Conservation (phyloP, 2,888 invertebrate species). For the Meliscaeva auricollis region DNA sequence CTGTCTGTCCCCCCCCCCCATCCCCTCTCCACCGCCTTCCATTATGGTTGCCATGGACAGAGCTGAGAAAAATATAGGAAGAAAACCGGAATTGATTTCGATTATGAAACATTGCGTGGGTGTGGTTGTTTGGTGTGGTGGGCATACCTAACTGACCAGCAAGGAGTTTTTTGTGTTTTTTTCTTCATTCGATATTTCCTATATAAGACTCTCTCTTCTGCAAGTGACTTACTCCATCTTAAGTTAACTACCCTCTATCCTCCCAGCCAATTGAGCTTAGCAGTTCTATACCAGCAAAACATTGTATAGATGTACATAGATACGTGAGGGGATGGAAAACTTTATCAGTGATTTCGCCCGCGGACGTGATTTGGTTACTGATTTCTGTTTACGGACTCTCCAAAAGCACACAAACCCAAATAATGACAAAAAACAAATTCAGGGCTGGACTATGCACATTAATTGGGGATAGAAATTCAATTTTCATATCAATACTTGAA, state of each 20-base stretch:
- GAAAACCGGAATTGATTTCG: conserved; percentile 54
- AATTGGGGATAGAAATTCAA: not conserved
- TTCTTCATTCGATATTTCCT: conserved; percentile 18
- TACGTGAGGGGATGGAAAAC: conserved; percentile 36
- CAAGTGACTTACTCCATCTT: conserved; percentile 50
- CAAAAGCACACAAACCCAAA: conserved; percentile 11
- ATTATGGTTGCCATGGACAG: conserved; percentile 15
- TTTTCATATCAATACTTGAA: too few relatives aligned
- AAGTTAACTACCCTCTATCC: conserved; percentile 6
- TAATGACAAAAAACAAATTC: not conserved
- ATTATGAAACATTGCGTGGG: conserved; percentile 68
- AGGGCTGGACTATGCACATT: not conserved
- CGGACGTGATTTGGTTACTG: conserved; percentile 74
- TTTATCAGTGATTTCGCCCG: conserved; percentile 75
- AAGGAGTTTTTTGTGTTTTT: conserved; percentile 31
- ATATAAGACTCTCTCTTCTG: too few relatives aligned
- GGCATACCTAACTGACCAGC: conserved; percentile 20
- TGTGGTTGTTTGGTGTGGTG: conserved; percentile 21
- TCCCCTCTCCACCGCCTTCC: too few relatives aligned
- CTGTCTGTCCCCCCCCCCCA: not conserved
- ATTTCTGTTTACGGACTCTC: conserved; percentile 49
- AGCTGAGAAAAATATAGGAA: not conserved
- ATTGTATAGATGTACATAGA: not conserved
- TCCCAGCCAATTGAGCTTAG: conserved; percentile 37
- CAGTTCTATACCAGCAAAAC: too few relatives aligned